These are phyloP conservation scores for Phorcus lineatus DNA, from an alignment of 2,888 invertebrate genomes.

Conservation along the genomic window DNA sequence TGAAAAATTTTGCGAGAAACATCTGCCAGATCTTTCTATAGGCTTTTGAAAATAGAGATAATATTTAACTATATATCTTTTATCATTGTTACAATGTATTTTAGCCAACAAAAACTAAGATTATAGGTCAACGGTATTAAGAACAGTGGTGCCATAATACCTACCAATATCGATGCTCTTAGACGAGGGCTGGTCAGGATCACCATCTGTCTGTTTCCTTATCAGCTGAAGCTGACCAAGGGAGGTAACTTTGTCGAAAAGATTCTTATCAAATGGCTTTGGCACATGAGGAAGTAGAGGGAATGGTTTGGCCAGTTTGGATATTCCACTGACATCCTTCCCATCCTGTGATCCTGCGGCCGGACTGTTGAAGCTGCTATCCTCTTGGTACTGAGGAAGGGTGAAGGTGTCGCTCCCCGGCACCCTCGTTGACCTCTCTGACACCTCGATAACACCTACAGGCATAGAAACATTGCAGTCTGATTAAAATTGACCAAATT, in stretches of 20 bases:
- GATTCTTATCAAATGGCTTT: neutral
- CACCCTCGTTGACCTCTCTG: neutral
- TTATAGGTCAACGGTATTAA: no score
- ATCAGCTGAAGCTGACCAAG: slow-evolving; percentile 24
- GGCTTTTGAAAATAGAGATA: no score
- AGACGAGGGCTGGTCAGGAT: neutral
- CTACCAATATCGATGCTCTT: neutral
- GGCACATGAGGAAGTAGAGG: neutral
- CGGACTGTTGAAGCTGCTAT: no score
- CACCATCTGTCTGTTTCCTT: slow-evolving; percentile 6
- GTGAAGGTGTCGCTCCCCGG: neutral
- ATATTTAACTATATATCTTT: no score
- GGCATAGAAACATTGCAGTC: no score
- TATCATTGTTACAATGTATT: no score
- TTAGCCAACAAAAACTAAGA: no score
- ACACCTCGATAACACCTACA: neutral
- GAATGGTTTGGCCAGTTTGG: neutral
- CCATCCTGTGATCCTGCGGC: neutral
- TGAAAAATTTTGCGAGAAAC: no score
- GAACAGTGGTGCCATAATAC: neutral
- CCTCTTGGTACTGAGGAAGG: neutral
- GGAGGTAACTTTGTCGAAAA: slow-evolving; percentile 27
- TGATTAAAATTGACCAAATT: no score
- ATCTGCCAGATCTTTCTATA: no score
- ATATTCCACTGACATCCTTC: neutral